Evolutionary conservation across 92 coral and sea anemone species (phyloP), one percentile per base, ranked within the genome.

Genomic region (Hydrozoanthus gracilis): DNA sequence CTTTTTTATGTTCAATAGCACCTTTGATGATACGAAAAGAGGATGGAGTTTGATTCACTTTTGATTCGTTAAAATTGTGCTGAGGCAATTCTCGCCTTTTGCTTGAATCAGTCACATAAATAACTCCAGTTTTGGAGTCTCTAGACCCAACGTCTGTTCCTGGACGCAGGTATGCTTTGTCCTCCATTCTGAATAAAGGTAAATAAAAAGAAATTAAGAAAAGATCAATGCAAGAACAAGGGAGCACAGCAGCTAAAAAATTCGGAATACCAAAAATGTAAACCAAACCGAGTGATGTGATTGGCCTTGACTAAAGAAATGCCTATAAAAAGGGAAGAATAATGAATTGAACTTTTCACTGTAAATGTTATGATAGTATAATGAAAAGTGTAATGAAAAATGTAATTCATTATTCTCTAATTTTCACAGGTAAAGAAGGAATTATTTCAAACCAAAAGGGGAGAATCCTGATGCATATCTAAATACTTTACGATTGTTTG

Each of bases 131-230:
- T 77, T 87, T 82, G 10, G 88, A 58, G 78, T 75, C 76, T 87
- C 93, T 87, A 13, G 88, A 74, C 44, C 91, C 93, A 68, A 91
- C 91, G 73, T 87, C 93, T 76, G 85, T 89, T 62, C 89, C 94
- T 11, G 92, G 87, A 8, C 84, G 50, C 18, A 90, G 56, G 82
- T 79, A 90, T 7, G 87, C 93, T 54, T 91, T 88, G 89, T 88
- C 89, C 27, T 91, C 91, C 91, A 91, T 88, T 50, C 88, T 78
- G 16, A 88, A 60, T 17, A 51, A 76, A 2, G 35, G 20, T 18
- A 66, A 69, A 13, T 69, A 73, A 73, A 73, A 73, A 16, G 18
- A 65, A 65, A 65, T 65, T 65, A 65, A 65, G 71, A 65, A 65
- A 65, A 65, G 71, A 65, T 65, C 71, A 44, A 65, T 65, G 71